Base-by-base conservation (phyloP, 2,888 invertebrate species). In the Orthonevra nobilis region DNA sequence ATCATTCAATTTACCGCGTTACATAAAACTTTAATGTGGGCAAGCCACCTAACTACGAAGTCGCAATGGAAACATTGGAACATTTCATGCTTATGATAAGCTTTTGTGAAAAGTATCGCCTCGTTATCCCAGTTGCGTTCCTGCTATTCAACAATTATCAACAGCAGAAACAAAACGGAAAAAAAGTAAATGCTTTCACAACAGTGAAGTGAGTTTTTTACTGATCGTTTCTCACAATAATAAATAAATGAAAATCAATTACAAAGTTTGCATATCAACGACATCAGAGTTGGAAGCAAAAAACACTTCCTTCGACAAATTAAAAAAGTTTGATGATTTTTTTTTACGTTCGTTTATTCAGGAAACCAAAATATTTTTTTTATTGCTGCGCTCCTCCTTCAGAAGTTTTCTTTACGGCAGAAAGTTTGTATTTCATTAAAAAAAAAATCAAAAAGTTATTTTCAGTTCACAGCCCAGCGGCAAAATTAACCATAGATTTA, bases 401-500 rank as follows among this genome's bases (percentile, higher is more conserved):
- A 23, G 36, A 77, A 70, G 58, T 77, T 77, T 60, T 72, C 46
- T 66, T 70, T 70, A 38, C 58, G 58, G 48, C 50, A 9, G 26
- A 64, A 72, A 72, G 64, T 70, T 77, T 72, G 52, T 64, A 52
- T 54, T 58, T 26, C 42, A 36, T 56, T 64, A 40, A 64, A 77
- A n/a, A 44, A 70, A 77, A 72, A 58, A 75, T 42, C 26, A 23
- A 20, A 64, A 77, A 75, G 50, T 63, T 70, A 56, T 70, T 58
- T 60, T 77, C 30, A 63, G 70, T 52, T 79, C 77, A 61, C 64
- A 79, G 52, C 66, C 64, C 60, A 50, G 28, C 34, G 66, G 77
- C 66, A 72, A 66, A 72, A 72, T 79, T 79, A 79, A 72, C 72
- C 72, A 79, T 72, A 79, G 72, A 72, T 66, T 79, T 79, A 79